A percentile compares a stretch with the other conserved stretches of the same genome.
Conservation (phyloP, 2,113 vertebrate species). For the Oncorhynchus nerka region DNA sequence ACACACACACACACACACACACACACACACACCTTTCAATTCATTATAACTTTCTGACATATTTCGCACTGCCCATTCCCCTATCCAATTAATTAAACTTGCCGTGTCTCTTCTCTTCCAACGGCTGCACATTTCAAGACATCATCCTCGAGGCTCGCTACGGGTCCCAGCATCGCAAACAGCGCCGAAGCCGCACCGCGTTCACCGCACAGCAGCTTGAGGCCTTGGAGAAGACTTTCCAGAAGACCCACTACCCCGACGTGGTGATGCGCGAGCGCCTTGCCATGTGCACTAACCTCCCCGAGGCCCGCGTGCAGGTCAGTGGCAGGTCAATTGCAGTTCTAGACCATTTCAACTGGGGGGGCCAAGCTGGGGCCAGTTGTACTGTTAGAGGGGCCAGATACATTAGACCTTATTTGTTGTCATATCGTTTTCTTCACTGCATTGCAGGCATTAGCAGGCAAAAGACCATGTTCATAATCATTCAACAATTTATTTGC, state of each 20-base stretch:
- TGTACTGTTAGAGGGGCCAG: too few relatives aligned
- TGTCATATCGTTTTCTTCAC: too few relatives aligned
- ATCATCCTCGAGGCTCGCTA: conserved; percentile 99
- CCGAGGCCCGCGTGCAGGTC: conserved; percentile 96
- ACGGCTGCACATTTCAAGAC: conserved; percentile 99
- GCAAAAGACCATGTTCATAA: too few relatives aligned
- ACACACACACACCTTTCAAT: not conserved
- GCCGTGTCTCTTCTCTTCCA: conserved; percentile 87
- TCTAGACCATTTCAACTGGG: too few relatives aligned
- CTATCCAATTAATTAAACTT: conserved; percentile 85
- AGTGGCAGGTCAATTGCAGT: conserved; percentile 65
- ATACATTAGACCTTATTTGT: too few relatives aligned
- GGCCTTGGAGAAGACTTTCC: conserved; percentile 96
- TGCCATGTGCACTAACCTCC: conserved; percentile 97
- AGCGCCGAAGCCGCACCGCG: conserved; percentile 92
- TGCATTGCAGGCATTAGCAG: too few relatives aligned
- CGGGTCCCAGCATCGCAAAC: conserved; percentile 98
- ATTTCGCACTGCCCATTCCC: not conserved
- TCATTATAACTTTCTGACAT: not conserved
- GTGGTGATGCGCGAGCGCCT: conserved; percentile 96
- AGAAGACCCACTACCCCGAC: conserved; percentile 98
- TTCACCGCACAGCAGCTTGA: conserved; percentile 97
- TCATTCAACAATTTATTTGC: too few relatives aligned
- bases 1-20: not conserved
- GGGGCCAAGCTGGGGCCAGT: too few relatives aligned